Evolutionary conservation across 1,140 invertebrate genomes (phyloP), one percentile per base, ranked within the genome.

Genomic region (Manduca sexta): DNA sequence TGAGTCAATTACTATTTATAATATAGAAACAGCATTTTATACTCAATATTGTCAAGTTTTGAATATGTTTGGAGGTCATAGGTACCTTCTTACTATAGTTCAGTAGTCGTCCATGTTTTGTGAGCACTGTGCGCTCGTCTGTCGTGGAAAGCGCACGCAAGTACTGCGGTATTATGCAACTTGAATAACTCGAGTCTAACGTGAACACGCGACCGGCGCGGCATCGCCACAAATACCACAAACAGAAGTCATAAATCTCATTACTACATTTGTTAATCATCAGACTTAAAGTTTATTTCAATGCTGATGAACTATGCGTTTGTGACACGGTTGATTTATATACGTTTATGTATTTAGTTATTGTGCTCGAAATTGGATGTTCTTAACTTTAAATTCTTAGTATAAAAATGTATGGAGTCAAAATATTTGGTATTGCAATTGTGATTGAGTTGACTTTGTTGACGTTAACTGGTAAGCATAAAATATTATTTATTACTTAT

Each of bases 101-200:
- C 10, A 61, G 55, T 29, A 16, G 31, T 34, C 43, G 40, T 35
- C 14, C n/a, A 30, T 43, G 52, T 49, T 50, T 52, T 46, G 50
- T 49, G 61, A 70, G 56, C 79, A 83, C 73, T 81, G 65, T 67
- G 72, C 69, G 74, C 50, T 72, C 62, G 67, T 59, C 68, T 69
- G 77, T 70, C 74, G 38, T 60, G 52, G 61, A 69, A 68, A 64
- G 74, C 68, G 73, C 72, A 79, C 75, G 74, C 64, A 41, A 62
- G 51, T 60, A 53, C 37, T 42, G 59, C 41, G 54, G 34, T 50
- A 40, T 71, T 72, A 60, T 63, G 61, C 51, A 70, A 73, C 44
- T 21, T 11, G 40, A 49, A 49, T 56, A 63, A 52, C 37, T n/a
- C 18, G 12, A 43, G 41, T 12, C 26, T 17, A 31, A 5, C 7